Conservation (phyloP, 2,888 invertebrate genomes). For the Sepiola atlantica region DNA sequence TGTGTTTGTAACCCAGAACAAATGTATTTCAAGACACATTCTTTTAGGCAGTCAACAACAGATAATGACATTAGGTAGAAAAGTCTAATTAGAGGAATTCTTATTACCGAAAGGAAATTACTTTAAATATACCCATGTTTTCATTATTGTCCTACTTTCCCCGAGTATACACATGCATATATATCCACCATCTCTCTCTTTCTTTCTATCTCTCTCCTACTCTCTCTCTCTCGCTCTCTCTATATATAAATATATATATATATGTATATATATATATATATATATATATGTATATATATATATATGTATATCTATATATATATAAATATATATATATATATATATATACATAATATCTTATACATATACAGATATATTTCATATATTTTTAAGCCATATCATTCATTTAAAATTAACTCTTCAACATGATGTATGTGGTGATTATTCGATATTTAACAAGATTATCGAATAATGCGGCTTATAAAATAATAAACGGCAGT, state of each 20-base stretch:
- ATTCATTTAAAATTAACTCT: too few relatives aligned
- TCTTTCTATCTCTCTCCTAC: background rate
- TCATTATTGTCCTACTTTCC: background rate
- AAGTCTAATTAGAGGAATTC: constrained; percentile 8
- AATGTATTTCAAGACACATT: background rate
- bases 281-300: background rate
- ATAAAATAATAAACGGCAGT: too few relatives aligned
- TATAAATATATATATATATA: background rate
- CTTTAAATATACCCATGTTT: background rate
- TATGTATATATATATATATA: constrained; percentile 32
- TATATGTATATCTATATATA: background rate
- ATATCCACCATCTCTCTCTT: too few relatives aligned
- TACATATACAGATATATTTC: background rate
- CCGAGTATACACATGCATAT: background rate
- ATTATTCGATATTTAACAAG: too few relatives aligned
- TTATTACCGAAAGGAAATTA: background rate
- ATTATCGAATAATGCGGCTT: too few relatives aligned
- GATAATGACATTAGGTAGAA: constrained; percentile 15
- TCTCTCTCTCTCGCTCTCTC: background rate
- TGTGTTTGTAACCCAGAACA: background rate
- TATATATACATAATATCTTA: too few relatives aligned
- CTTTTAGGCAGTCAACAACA: background rate
- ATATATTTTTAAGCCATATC: too few relatives aligned
- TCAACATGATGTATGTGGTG: too few relatives aligned
- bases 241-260: too few relatives aligned